A percentile compares a stretch with the other conserved stretches of the same genome.
Conservation (phyloP, 2,797 vertebrate species). For the Rhincodon typus region DNA sequence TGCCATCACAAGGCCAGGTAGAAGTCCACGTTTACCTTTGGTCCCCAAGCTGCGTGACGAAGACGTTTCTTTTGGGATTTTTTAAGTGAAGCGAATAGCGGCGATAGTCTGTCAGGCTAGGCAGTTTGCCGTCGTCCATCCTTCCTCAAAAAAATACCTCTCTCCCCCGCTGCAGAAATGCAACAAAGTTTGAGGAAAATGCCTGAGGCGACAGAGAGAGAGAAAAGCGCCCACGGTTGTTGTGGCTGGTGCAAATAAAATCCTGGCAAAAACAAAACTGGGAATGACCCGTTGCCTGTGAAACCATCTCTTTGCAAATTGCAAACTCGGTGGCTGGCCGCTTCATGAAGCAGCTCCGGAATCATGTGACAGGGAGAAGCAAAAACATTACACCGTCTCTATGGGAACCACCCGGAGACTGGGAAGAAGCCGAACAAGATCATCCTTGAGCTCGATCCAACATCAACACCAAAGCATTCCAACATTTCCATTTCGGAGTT, state of each 20-base stretch:
- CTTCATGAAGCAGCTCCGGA: not conserved
- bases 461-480: not conserved
- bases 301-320: not conserved
- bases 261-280: not conserved
- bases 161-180: too few relatives aligned
- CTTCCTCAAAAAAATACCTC: not conserved
- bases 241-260: not conserved
- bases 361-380: not conserved
- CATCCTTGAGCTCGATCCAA: not conserved
- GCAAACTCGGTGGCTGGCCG: not conserved
- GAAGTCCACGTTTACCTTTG: conserved; percentile 49
- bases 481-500: not conserved
- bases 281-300: too few relatives aligned
- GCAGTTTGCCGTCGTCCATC: conserved; percentile 45
- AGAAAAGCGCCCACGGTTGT: too few relatives aligned
- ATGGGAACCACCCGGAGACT: not conserved
- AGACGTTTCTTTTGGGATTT: conserved; percentile 56
- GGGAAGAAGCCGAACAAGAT: not conserved
- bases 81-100: conserved; percentile 53
- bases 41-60: conserved; percentile 63
- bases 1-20: not conserved
- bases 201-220: too few relatives aligned
- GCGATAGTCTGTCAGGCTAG: conserved; percentile 45
- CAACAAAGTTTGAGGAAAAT: not conserved
- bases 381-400: conserved; percentile 4